Evolutionary conservation across 2,113 vertebrate species (phyloP).

Genomic region (Rhinichthys klamathensis): DNA sequence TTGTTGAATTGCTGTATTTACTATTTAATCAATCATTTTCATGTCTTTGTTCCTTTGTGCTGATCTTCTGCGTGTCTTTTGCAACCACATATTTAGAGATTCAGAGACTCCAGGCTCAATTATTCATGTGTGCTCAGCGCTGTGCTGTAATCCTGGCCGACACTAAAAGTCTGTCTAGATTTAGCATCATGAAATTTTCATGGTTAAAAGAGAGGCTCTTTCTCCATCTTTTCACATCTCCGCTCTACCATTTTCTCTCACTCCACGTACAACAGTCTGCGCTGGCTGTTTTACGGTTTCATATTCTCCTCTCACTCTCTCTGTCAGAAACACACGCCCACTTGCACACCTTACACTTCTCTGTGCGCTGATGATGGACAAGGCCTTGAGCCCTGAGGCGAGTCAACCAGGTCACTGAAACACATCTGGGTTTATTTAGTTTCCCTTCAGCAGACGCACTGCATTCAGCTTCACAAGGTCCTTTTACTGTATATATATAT

Average conservation of each 20-base stretch:
- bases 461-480: neutral
- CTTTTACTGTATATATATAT: too few relatives aligned
- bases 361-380: constrained; percentile 31
- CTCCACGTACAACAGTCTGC: constrained; percentile 16
- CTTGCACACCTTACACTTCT: constrained; percentile 42
- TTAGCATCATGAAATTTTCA: constrained; percentile 94
- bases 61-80: constrained; percentile 23
- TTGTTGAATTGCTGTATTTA: constrained; percentile 60
- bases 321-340: constrained; percentile 36
- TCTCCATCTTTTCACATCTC: constrained; percentile 59
- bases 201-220: constrained; percentile 73
- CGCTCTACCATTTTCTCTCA: constrained; percentile 48
- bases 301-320: constrained; percentile 56
- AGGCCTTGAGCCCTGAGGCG: constrained; percentile 44
- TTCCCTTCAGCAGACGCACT: constrained; percentile 17
- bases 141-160: constrained; percentile 89
- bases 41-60: constrained; percentile 44
- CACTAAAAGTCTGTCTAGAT: constrained; percentile 94
- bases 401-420: constrained; percentile 25
- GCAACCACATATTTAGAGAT: constrained; percentile 60
- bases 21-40: neutral
- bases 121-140: constrained; percentile 85
- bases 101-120: constrained; percentile 78
- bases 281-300: constrained; percentile 31
- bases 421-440: constrained; percentile 42